Percentiles rank a stretch among this genome's conserved stretches.
These are phyloP conservation scores for Schizopygopsis malacanthus DNA, from an alignment of 2,797 vertebrate genomes.

Conservation along the genomic window DNA sequence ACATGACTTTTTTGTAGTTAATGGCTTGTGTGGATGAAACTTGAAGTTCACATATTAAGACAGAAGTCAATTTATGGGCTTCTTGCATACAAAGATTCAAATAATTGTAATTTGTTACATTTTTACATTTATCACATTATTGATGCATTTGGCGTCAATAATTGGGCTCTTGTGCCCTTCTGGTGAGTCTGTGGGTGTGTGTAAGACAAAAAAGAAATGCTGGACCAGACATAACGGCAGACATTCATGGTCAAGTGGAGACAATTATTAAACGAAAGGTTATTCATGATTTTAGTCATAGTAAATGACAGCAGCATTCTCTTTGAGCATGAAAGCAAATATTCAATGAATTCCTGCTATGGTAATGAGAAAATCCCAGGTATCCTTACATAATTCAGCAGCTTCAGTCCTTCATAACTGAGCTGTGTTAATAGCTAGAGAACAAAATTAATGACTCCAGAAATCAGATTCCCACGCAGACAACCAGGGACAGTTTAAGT, in stretches of 20 bases:
- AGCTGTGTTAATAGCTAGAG: conserved; percentile 21
- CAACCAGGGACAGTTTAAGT: conserved; percentile 54
- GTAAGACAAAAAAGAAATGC: background rate
- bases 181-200: background rate
- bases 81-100: background rate
- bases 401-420: conserved; percentile 3
- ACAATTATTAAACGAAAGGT: background rate
- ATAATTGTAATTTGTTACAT: background rate
- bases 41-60: background rate
- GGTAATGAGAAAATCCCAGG: background rate
- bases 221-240: background rate
- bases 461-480: conserved; percentile 44
- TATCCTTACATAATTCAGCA: background rate
- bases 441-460: conserved; percentile 44
- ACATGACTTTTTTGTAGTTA: background rate
- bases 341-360: background rate
- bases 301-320: conserved; percentile 1
- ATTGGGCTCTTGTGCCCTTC: background rate
- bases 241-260: conserved; percentile 16
- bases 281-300: background rate
- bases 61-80: background rate
- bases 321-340: background rate
- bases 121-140: background rate
- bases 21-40: background rate
- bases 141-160: background rate